Evolutionary conservation across 2,113 vertebrate genomes (phyloP).

Genomic region (Gallinago undulata): DNA sequence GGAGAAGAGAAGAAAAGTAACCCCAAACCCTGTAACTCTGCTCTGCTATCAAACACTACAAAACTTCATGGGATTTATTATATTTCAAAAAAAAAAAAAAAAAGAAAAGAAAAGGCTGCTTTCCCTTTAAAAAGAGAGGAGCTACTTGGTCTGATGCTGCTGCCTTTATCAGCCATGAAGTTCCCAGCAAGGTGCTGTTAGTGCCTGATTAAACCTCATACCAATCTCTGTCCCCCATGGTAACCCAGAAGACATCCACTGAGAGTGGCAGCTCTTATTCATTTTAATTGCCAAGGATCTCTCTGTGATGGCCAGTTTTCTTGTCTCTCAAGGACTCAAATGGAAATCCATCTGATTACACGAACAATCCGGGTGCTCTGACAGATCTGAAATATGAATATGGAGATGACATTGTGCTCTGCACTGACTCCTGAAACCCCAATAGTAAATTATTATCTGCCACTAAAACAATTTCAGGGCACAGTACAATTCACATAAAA

Average conservation of each 20-base stretch:
- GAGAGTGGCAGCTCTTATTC: constrained; percentile 73
- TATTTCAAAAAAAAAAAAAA: constrained; percentile 53
- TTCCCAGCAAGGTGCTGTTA: constrained; percentile 81
- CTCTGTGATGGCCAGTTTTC: constrained; percentile 73
- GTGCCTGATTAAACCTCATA: constrained; percentile 81
- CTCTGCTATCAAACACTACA: constrained; percentile 37
- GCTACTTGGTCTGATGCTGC: constrained; percentile 68
- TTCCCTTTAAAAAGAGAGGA: constrained; percentile 78
- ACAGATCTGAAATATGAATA: constrained; percentile 79
- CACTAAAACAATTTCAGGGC: constrained; percentile 61
- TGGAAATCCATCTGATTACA: constrained; percentile 75
- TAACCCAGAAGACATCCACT: constrained; percentile 77
- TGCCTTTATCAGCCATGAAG: constrained; percentile 79
- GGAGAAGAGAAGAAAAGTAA: constrained; percentile 41
- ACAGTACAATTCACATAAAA: constrained; percentile 50
- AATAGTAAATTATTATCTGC: constrained; percentile 63
- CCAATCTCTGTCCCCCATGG: constrained; percentile 75
- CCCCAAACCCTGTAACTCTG: constrained; percentile 32
- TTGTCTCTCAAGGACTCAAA: constrained; percentile 71
- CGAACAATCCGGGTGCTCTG: constrained; percentile 64
- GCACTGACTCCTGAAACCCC: constrained; percentile 59
- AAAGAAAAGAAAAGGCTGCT: constrained; percentile 59
- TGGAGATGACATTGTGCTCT: constrained; percentile 74
- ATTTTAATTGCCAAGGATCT: constrained; percentile 76
- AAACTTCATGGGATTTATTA: constrained; percentile 65